Evolutionary conservation across 2,797 vertebrate species (phyloP), one percentile per base, ranked within the genome.

Genomic region (Fistularia tabacaria): DNA sequence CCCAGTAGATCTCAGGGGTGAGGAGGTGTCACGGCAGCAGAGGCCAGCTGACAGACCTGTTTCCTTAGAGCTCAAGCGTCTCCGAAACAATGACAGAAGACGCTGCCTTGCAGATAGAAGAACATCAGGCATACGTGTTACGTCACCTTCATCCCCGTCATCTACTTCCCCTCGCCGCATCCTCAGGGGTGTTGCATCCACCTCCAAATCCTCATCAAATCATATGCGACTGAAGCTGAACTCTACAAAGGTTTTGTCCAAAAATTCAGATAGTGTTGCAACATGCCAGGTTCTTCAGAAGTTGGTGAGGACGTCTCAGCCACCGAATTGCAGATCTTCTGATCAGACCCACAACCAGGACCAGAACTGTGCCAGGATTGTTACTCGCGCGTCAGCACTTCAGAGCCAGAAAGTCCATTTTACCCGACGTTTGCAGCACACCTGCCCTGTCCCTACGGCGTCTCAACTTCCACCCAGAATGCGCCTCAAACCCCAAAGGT

Each of bases 401-500:
- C 93, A 91, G 88, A 94, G 93, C 81, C 91, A 94, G 66, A 98
- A 96, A 88, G 93, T 96, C 84, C 96, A 97, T 85, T 95, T 94
- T 85, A 97, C 95, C 0, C 92, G 95, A 14, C 94, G 94, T 13
- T 92, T 97, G 53, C 95, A 96, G 88, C 95, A 92, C 73, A 92
- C 92, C 73, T 90, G 92, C 82, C 90, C 91, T 40, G 7, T 62
- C 1, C 0, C 57, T 50, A 41, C 69, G 2, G 70, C 77, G 10
- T 25, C 25, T 25, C 25, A 25, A 25, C 82, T 79, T 73, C 96
- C 77, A 74, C 96, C 72, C 88, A 93, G 62, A 92, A 95, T 71
- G 86, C 94, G 95, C 43, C 92, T 98, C 71, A 98, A 98, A 90
- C 96, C 96, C 41, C 96, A 98, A 88, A 92, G 96, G 89, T 98